Percentiles rank a stretch among this genome's conserved stretches.
phyloP scores from a whole-genome alignment of 2,888 invertebrate genomes.

The Onchidella celtica region DNA sequence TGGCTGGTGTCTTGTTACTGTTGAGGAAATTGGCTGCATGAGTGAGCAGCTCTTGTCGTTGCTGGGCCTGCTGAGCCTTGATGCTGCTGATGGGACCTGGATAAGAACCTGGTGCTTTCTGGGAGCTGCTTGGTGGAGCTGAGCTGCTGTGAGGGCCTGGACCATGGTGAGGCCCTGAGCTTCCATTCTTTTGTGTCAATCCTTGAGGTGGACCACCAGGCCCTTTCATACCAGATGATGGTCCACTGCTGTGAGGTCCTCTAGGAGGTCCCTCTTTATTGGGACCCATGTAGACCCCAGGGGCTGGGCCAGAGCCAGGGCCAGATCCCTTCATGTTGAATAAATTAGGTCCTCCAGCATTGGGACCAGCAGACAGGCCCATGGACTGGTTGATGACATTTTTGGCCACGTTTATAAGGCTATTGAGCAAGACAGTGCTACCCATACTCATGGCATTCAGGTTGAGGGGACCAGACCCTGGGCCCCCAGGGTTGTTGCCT shows the following conservation, averaged over 20 bases:
- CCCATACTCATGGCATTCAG: constrained; percentile 33
- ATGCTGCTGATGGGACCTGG: constrained; percentile 42
- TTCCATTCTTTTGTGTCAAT: constrained; percentile 6
- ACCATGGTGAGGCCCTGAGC: neutral
- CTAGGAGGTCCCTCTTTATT: constrained; percentile 22
- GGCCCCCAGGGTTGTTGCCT: constrained; percentile 12
- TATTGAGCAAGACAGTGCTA: constrained; percentile 10
- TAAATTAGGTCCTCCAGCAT: constrained; percentile 28
- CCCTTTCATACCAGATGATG: constrained; percentile 17
- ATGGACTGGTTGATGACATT: constrained; percentile 31
- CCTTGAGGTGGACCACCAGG: constrained; percentile 6
- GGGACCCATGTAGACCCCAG: neutral
- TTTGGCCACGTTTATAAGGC: constrained; percentile 38
- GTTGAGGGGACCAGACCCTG: constrained; percentile 28
- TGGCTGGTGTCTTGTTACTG: constrained; percentile 49
- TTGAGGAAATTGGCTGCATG: constrained; percentile 77
- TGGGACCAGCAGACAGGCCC: constrained; percentile 4
- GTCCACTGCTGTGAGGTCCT: constrained; percentile 5
- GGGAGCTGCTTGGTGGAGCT: neutral
- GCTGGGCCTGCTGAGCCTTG: constrained; percentile 70
- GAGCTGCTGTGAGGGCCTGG: neutral
- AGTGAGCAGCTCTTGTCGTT: constrained; percentile 73
- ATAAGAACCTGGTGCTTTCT: constrained; percentile 46
- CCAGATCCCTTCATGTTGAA: constrained; percentile 44
- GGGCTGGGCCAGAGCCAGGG: neutral